phyloP scores from a whole-genome alignment of 1,140 invertebrate species.

The Nasonia longicornis region DNA sequence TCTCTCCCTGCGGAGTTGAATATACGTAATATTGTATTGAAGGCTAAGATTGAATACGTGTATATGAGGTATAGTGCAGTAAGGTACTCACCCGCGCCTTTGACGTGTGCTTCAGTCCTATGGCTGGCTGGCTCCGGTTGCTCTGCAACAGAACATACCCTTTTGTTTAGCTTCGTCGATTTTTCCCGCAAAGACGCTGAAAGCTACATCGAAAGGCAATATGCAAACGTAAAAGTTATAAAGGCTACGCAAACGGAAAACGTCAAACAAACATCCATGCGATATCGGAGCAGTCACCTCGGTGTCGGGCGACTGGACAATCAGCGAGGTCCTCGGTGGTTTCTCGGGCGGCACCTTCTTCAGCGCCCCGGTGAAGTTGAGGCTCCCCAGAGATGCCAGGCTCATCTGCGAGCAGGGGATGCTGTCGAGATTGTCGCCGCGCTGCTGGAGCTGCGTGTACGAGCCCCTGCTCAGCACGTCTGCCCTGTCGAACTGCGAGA shows the following conservation, averaged over 20 bases:
- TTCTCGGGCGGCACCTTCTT: conserved; percentile 68
- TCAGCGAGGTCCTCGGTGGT: conserved; percentile 67
- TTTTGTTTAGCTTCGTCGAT: background rate
- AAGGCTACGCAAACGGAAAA: conserved; percentile 18
- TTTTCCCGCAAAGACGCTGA: background rate
- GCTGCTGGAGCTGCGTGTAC: conserved; percentile 58
- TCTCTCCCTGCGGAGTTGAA: background rate
- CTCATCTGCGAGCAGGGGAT: conserved; percentile 48
- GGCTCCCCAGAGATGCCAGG: conserved; percentile 41
- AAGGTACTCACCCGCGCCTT: conserved; percentile 79
- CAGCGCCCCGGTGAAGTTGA: conserved; percentile 62
- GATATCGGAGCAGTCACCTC: conserved; percentile 59
- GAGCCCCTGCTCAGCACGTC: conserved; percentile 54
- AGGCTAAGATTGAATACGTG: background rate
- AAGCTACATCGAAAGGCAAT: background rate
- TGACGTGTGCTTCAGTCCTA: conserved; percentile 81
- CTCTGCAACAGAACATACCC: conserved; percentile 72
- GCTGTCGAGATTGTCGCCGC: conserved; percentile 58
- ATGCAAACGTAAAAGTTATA: background rate
- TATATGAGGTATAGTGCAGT: background rate
- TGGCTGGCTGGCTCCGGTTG: conserved; percentile 81
- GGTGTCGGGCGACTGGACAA: conserved; percentile 64
- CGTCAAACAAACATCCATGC: background rate
- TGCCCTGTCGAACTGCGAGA: conserved; percentile 62
- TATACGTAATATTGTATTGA: conserved; percentile 4